Base-by-base conservation (phyloP, 1,140 invertebrate genomes). In the Scaptomyza hsui region DNA sequence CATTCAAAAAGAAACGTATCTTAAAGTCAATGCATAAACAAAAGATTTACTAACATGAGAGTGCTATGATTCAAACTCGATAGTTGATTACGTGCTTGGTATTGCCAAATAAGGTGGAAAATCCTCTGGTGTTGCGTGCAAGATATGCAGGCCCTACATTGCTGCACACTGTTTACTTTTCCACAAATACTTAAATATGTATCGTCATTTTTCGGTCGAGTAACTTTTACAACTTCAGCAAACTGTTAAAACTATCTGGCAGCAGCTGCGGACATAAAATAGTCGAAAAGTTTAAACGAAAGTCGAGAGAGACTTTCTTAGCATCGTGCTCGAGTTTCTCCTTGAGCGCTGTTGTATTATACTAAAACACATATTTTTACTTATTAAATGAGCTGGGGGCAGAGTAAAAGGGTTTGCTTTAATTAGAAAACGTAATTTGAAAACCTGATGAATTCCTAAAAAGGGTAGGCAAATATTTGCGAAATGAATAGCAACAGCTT, bases 341-440 rank as follows among this genome's bases (percentile, higher is more conserved):
- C 32, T 35, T 10, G 4, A 12, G 9, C 9, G 10, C 2, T 35
- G 10, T 32, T 32, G 29, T 32, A 32, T 32, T 32, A 35, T 35
- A 35, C 32, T 10, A 10, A 24, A 24, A 10, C 29, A 32, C 29
- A 32, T 10, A 10, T 2, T 9, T 10, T 32, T 32, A 32, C 9
- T 10, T 32, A 12, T 32, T 37, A 0, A n/a, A n/a, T 35, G 1
- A n/a, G 12, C 12, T 9, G 13, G 6, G 6, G 5, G 3, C 2
- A 16, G 13, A 15, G 35, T 15, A n/a, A 26, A 19, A 10, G 3
- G 18, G 3, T 26, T 48, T n/a, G 35, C 55, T 64, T 73, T 83
- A 74, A 82, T 83, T 83, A 65, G 18, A 41, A 56, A 67, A 52
- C 26, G n/a, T 37, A 78, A 71, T 62, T 78, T 51, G 15, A 63